A percentile compares a stretch with the other conserved stretches of the same genome.
Evolutionary conservation across 1,140 invertebrate species (phyloP).

Genomic region (Calephelis virginiensis): DNA sequence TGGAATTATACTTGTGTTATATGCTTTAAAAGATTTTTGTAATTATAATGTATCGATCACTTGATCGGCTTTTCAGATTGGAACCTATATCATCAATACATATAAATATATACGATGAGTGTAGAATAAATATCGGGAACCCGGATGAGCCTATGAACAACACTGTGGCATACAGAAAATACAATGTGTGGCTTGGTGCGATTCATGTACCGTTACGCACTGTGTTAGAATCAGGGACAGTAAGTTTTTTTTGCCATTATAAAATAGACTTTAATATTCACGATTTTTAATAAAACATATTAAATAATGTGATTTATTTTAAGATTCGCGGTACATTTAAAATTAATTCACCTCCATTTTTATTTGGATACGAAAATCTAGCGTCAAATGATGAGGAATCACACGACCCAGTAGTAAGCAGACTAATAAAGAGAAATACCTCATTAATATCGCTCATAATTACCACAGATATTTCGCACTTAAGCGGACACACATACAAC

Average conservation of each 20-base stretch:
- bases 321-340: slow-evolving; percentile 60
- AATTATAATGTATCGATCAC: too few species aligned
- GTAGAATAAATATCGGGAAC: slow-evolving; percentile 43
- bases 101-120: slow-evolving; percentile 60
- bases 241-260: slow-evolving; percentile 35
- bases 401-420: slow-evolving; percentile 48
- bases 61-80: slow-evolving; percentile 37
- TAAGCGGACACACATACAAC: slow-evolving; percentile 51
- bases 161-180: slow-evolving; percentile 45
- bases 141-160: slow-evolving; percentile 39
- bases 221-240: slow-evolving; percentile 51
- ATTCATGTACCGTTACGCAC: slow-evolving; percentile 49
- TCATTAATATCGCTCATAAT: slow-evolving; percentile 54
- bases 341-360: slow-evolving; percentile 49
- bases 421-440: slow-evolving; percentile 51
- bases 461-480: slow-evolving; percentile 51
- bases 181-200: slow-evolving; percentile 59
- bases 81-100: slow-evolving; percentile 51
- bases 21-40: too few species aligned
- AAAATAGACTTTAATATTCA: background rate
- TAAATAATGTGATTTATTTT: slow-evolving; percentile 30
- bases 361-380: slow-evolving; percentile 59
- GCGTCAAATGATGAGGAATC: slow-evolving; percentile 38
- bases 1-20: too few species aligned
- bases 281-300: too few species aligned